These are phyloP conservation scores for Prionailurus bengalensis DNA, from an alignment of 2,113 vertebrate genomes.

Conservation along the genomic window DNA sequence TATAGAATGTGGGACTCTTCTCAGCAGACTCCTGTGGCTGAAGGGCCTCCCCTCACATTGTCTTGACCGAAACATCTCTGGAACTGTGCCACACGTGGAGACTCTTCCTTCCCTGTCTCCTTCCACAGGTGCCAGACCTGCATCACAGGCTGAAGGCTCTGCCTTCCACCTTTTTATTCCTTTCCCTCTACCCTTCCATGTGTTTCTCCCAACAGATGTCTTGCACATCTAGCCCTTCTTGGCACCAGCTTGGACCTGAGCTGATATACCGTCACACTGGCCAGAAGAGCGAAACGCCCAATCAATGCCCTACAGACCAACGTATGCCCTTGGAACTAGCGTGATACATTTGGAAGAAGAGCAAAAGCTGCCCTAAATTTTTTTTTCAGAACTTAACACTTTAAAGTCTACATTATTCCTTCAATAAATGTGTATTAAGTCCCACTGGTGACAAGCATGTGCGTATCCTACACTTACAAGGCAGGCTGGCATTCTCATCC, in stretches of 20 bases:
- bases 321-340: fast-evolving
- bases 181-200: neutral
- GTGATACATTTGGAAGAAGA: neutral
- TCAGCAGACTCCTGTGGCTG: neutral
- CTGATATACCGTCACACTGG: neutral
- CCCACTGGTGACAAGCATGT: fast-evolving
- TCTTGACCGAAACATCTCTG: neutral
- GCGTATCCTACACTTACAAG: no score
- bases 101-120: no score
- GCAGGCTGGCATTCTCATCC: neutral
- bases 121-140: neutral
- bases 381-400: neutral
- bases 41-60: neutral
- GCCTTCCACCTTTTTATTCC: no score
- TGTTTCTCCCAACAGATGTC: neutral
- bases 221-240: neutral
- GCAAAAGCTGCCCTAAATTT: fast-evolving
- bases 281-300: neutral
- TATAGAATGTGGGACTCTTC: neutral
- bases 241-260: neutral
- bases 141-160: neutral
- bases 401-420: neutral
- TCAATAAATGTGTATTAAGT: fast-evolving
- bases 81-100: neutral
- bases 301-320: neutral